Base-by-base conservation (phyloP, 2,888 invertebrate species). In the Ennomos quercinarius region DNA sequence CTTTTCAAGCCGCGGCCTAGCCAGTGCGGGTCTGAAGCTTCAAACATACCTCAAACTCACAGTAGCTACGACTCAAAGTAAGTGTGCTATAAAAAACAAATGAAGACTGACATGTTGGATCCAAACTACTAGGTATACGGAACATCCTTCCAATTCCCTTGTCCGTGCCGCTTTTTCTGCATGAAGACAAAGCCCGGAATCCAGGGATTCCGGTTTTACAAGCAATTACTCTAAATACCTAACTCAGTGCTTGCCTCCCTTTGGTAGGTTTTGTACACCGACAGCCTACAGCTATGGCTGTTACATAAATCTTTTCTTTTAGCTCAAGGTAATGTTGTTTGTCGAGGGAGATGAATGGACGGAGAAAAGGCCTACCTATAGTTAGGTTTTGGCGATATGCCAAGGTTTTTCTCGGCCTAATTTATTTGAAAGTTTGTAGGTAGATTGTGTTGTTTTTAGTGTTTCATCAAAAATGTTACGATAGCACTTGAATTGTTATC, bases 281-380 rank as follows among this genome's bases (percentile, higher is more conserved):
- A 12, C 37, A n/a, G 12, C 39, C 35, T 39, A 49, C 41, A 42
- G 36, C 27, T n/a, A 35, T 4, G 40, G 17, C 17, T 53, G 48
- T 35, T 41, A 42, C 53, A 61, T 61, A 61, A 61, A 61, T 61
- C 57, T 57, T 46, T 46, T 43, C 38, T 53, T 61, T 13, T 10
- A 43, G 41, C 51, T 40, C 41, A 34, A 39, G 43, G 47, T 47
- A 47, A 39, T 11, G 49, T 50, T 51, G 47, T 56, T 47, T 61
- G 49, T 10, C 47, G 38, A 54, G 51, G 10, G 51, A 55, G 60
- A 61, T 55, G 55, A 55, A 56, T 61, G 49, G 54, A 54, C 49
- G 39, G 46, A 50, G 59, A 38, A 41, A 49, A 54, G 41, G 54
- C 27, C 27, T 27, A 27, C 27, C 27, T 27, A 27, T 55, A 55